Evolutionary conservation across 2,797 vertebrate genomes (phyloP), one percentile per base, ranked within the genome.

Genomic region (Carcharodon carcharias): DNA sequence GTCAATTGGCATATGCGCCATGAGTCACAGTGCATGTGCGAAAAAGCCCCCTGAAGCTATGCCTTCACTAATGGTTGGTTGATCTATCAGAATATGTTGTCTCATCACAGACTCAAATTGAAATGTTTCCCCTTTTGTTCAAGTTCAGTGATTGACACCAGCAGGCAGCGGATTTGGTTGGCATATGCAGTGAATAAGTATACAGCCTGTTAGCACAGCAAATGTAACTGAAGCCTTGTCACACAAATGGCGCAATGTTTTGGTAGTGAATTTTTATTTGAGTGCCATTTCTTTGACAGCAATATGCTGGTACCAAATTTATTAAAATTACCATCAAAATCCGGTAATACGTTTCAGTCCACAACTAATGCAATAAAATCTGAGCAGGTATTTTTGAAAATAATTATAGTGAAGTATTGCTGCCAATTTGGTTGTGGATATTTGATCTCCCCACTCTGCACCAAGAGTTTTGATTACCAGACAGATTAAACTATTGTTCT

Each of bases 401-500:
- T 45, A 93, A 67, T 93, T 93, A 21, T 4, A 45, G 18, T 93
- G 31, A 91, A 8, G 5, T 85, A 61, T 31, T 91, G 35, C 31
- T 31, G 16, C 56, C 88, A 61, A 18, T 91, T 91, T 61, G 56
- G 14, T 63, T 91, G 35, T 35, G 35, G 56, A 31, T 61, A 85
- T 85, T 85, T 26, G 8, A 85, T 85, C 82, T 85, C 4, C 31
- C 45, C 45, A 26, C 82, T 21, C 82, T 50, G 45, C 82, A 85
- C 1, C 80, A 85, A 50, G 6, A 85, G n/a, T 14, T 50, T 40
- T 4, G 14, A 23, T 85, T 21, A 85, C 18, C 18, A 85, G n/a
- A 85, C 56, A 18, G 1, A n/a, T 35, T 91, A n/a, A 61, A 63
- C 56, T 21, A 14, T 96, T 80, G 96, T 97, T 95, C 69, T 73